Percentiles rank a stretch among this genome's conserved stretches.
These are phyloP conservation scores for Calephelis perditalis DNA, from an alignment of 2,888 invertebrate genomes.

Conservation along the genomic window DNA sequence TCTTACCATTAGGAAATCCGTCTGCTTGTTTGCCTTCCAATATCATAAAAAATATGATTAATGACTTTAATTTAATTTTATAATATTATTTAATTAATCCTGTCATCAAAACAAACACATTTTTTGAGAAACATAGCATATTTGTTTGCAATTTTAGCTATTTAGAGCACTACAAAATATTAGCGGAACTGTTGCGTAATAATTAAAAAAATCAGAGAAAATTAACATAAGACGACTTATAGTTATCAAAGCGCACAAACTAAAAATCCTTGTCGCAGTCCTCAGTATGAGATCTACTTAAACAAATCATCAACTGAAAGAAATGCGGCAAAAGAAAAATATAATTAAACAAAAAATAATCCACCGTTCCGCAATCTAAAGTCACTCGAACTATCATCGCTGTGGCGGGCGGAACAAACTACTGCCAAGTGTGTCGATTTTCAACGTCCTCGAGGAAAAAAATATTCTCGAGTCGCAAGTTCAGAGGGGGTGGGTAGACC, in stretches of 20 bases:
- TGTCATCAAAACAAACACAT: no score
- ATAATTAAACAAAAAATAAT: conserved; percentile 46
- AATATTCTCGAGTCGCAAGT: conserved; percentile 74
- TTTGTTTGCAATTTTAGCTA: no score
- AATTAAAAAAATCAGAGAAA: not conserved
- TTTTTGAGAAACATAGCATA: no score
- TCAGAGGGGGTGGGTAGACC: conserved; percentile 50
- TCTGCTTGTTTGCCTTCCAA: no score
- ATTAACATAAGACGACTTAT: not conserved
- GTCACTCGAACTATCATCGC: conserved; percentile 72
- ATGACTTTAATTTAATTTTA: no score
- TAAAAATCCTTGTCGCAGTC: conserved; percentile 15
- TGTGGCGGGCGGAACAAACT: conserved; percentile 66
- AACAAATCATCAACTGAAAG: conserved; percentile 30
- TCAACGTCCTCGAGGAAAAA: conserved; percentile 71
- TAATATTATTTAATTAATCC: no score
- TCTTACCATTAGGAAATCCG: no score
- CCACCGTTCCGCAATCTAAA: conserved; percentile 46
- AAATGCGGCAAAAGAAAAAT: conserved; percentile 36
- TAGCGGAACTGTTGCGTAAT: no score
- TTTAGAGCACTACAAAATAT: no score
- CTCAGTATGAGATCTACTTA: conserved; percentile 19
- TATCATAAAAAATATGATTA: no score
- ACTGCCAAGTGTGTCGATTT: conserved; percentile 76
- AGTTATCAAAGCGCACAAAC: conserved; percentile 8